These are phyloP conservation scores for Sycobia sp. DNA, from an alignment of 1,140 invertebrate genomes.

Conservation along the genomic window DNA sequence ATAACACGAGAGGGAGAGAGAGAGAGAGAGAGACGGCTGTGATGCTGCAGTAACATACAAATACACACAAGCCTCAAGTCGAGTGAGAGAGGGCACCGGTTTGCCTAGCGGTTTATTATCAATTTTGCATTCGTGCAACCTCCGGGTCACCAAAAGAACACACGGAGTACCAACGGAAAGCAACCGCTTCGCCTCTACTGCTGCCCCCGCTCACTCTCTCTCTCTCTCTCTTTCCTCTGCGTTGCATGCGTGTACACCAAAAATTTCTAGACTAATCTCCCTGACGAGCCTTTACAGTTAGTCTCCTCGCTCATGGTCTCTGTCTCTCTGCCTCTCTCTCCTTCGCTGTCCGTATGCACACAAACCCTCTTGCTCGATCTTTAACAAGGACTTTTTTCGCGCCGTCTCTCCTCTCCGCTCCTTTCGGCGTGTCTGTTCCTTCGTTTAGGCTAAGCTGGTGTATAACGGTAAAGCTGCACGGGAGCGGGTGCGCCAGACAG, in stretches of 20 bases:
- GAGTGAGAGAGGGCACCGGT: no score
- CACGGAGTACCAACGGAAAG: no score
- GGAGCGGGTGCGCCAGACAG: background rate
- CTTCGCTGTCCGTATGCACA: no score
- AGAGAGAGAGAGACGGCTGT: no score
- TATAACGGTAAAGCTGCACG: background rate
- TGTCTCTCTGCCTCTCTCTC: no score
- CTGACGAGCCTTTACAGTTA: conserved; percentile 19
- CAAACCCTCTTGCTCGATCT: conserved; percentile 18
- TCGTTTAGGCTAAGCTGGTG: conserved; percentile 1
- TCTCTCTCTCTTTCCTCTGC: no score
- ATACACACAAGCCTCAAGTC: no score
- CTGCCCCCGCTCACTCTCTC: no score
- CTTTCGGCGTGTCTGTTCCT: no score
- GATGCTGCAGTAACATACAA: conserved; percentile 3
- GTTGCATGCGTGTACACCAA: background rate
- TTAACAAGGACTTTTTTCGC: conserved; percentile 27
- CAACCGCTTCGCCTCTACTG: no score
- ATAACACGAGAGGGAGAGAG: no score
- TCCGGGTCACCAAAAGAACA: conserved; percentile 2
- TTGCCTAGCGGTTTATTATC: conserved; percentile 37
- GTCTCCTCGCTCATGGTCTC: no score
- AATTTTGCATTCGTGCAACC: conserved; percentile 41
- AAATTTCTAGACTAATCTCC: conserved; percentile 16
- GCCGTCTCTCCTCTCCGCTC: conserved; percentile 7